Conservation (phyloP, 2,797 vertebrate species). For the Vultur gryphus region DNA sequence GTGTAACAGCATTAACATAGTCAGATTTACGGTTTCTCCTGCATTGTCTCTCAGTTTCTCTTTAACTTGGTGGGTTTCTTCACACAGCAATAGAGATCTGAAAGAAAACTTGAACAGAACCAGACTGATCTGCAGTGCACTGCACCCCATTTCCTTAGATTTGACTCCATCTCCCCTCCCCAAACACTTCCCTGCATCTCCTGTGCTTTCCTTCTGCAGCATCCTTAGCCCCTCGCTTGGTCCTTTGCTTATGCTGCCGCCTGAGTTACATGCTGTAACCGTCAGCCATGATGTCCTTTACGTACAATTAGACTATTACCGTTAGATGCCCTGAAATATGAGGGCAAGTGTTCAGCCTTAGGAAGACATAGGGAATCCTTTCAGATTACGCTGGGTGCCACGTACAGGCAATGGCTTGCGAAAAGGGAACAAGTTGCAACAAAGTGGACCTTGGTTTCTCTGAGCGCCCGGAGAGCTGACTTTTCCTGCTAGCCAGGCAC, state of each 20-base stretch:
- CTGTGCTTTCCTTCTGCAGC: neutral
- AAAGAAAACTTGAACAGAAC: neutral
- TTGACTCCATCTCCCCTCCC: neutral
- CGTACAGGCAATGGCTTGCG: rapidly evolving
- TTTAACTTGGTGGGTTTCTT: neutral
- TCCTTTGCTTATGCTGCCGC: neutral
- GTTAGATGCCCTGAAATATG: neutral
- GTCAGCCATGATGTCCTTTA: neutral
- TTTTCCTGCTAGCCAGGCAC: neutral
- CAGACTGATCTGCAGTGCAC: neutral
- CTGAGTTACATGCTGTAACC: neutral
- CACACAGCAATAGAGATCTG: neutral
- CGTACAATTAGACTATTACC: rapidly evolving
- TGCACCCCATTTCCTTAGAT: neutral
- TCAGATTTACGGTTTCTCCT: neutral
- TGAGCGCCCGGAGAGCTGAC: rapidly evolving
- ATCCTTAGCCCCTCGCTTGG: neutral
- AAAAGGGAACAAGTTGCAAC: neutral
- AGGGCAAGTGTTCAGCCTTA: neutral
- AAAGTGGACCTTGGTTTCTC: neutral
- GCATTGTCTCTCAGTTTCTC: neutral
- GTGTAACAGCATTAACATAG: neutral
- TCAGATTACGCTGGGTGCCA: neutral
- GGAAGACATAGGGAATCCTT: neutral
- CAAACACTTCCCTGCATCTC: neutral